These are phyloP conservation scores for Morone chrysops DNA, from an alignment of 2,113 vertebrate species.

Conservation along the genomic window DNA sequence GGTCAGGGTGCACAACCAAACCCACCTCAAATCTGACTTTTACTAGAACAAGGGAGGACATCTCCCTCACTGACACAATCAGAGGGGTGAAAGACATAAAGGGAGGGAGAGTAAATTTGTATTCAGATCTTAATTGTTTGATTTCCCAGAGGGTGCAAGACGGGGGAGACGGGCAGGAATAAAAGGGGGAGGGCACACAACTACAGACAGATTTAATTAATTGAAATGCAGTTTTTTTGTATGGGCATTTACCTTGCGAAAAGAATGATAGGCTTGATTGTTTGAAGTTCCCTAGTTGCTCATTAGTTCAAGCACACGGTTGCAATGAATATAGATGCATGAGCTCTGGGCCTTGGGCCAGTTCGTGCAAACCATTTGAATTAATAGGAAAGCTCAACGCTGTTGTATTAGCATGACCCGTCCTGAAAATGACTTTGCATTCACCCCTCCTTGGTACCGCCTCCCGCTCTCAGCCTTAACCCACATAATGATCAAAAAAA, in stretches of 20 bases:
- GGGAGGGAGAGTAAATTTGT: slow-evolving; percentile 56
- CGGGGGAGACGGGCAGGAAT: slow-evolving; percentile 16
- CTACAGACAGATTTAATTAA: slow-evolving; percentile 74
- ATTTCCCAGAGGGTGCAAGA: slow-evolving; percentile 57
- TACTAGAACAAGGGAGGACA: slow-evolving; percentile 24
- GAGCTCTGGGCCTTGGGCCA: slow-evolving; percentile 53
- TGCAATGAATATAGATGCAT: slow-evolving; percentile 74
- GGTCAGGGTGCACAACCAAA: slow-evolving; percentile 19
- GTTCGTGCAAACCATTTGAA: slow-evolving; percentile 64
- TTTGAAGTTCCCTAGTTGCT: slow-evolving; percentile 72
- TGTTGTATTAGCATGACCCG: slow-evolving; percentile 51
- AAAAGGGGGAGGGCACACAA: slow-evolving; percentile 23
- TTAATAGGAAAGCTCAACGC: slow-evolving; percentile 66
- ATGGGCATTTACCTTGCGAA: slow-evolving; percentile 64
- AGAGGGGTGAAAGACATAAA: slow-evolving; percentile 38
- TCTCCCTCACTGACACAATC: slow-evolving; percentile 43
- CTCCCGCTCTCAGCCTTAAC: slow-evolving; percentile 17
- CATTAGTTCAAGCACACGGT: slow-evolving; percentile 74
- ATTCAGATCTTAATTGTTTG: slow-evolving; percentile 72
- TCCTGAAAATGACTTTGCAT: slow-evolving; percentile 61
- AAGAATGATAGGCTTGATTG: slow-evolving; percentile 72
- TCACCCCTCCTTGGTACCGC: slow-evolving; percentile 4
- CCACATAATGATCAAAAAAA: slow-evolving; percentile 29
- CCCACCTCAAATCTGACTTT: slow-evolving; percentile 25
- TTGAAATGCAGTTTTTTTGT: slow-evolving; percentile 58